phyloP scores from a whole-genome alignment of 2,113 vertebrate species.

The Phalacrocorax aristotelis region DNA sequence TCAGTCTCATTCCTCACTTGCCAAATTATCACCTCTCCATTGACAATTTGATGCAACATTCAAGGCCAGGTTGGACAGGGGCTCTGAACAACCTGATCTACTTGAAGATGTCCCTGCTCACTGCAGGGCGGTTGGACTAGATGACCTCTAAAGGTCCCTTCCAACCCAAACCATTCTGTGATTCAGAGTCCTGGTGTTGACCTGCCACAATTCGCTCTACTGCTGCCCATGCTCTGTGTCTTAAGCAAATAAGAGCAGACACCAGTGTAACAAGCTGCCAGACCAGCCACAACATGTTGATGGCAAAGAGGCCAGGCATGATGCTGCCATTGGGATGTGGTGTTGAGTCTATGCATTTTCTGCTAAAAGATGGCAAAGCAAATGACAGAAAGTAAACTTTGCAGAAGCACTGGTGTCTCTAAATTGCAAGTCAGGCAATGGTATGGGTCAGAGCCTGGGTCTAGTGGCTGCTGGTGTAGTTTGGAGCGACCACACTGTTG shows the following conservation, averaged over 20 bases:
- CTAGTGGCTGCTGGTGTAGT: background rate
- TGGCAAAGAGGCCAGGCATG: background rate
- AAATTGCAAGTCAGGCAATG: background rate
- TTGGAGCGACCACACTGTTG: background rate
- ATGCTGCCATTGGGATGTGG: background rate
- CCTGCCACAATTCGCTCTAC: background rate
- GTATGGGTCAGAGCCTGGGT: background rate
- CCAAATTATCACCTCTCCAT: background rate
- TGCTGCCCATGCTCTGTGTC: background rate
- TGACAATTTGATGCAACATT: background rate
- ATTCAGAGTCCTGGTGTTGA: background rate
- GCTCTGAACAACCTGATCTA: too few species aligned
- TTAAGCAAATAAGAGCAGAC: background rate
- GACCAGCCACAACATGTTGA: fast-evolving
- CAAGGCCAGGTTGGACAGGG: too few species aligned
- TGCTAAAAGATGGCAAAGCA: background rate
- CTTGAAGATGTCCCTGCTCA: too few species aligned
- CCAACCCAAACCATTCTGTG: too few species aligned
- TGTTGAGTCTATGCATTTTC: background rate
- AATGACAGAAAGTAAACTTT: background rate
- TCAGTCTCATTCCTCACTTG: background rate
- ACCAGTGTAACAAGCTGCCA: background rate
- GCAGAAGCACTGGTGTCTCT: background rate
- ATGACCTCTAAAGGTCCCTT: too few species aligned
- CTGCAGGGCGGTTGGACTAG: too few species aligned